A percentile compares a stretch with the other conserved stretches of the same genome.
These are phyloP conservation scores for Noctua fimbriata DNA, from an alignment of 2,888 invertebrate species.

Conservation along the genomic window DNA sequence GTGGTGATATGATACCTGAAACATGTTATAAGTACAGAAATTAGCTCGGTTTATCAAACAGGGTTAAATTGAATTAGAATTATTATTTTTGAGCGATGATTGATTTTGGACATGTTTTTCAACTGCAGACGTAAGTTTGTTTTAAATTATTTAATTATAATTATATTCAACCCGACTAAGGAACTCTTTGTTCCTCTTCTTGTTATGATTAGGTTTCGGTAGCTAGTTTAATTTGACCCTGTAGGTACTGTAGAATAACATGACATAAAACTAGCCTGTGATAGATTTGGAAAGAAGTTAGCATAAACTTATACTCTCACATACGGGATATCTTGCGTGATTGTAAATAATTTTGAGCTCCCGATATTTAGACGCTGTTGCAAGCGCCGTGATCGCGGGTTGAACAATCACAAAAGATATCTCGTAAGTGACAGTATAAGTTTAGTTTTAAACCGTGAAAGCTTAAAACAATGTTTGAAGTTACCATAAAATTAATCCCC, in stretches of 20 bases:
- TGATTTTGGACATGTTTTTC: background rate
- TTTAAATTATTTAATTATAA: background rate
- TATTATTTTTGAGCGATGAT: background rate
- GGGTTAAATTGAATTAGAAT: background rate
- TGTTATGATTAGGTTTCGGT: background rate
- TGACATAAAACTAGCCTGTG: constrained; percentile 13
- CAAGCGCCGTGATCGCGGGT: no score
- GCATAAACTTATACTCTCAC: no score
- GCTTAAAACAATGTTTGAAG: background rate
- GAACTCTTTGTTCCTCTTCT: background rate
- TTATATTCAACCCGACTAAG: background rate
- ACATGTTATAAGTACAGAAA: background rate
- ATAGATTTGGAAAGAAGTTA: constrained; percentile 20
- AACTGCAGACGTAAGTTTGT: background rate
- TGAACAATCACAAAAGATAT: no score
- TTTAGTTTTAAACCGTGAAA: no score
- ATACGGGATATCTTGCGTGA: no score
- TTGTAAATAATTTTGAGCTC: no score
- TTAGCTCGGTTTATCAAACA: background rate
- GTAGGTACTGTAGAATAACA: background rate
- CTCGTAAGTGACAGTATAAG: no score
- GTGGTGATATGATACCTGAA: constrained; percentile 2
- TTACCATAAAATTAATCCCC: background rate
- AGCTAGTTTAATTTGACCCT: background rate
- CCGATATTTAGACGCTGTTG: no score